Percentiles rank a stretch among this genome's conserved stretches.
phyloP scores from a whole-genome alignment of 2,113 vertebrate genomes.

The Ailurus styani region DNA sequence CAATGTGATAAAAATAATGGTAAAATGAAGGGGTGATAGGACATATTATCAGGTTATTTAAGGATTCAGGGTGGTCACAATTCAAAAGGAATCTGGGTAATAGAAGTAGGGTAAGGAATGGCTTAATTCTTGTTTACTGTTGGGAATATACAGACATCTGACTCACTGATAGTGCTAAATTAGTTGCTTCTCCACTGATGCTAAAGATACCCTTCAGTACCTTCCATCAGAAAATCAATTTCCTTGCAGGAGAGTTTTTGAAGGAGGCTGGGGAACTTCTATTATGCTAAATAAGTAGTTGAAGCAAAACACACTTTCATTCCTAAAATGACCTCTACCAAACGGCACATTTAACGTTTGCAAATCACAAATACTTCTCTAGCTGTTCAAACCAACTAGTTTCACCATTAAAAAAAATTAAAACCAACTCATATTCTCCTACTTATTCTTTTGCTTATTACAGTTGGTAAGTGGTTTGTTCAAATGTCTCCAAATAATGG shows the following conservation, averaged over 20 bases:
- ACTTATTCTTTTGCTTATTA: conserved; percentile 22
- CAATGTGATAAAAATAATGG: background rate
- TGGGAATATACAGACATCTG: conserved; percentile 49
- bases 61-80: background rate
- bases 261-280: conserved; percentile 29
- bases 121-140: conserved; percentile 58
- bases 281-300: conserved; percentile 42
- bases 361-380: background rate
- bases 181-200: conserved; percentile 62
- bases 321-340: conserved; percentile 53
- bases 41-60: too few species aligned
- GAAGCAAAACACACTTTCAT: conserved; percentile 27
- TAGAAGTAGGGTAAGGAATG: conserved; percentile 7
- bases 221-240: conserved; percentile 73
- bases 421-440: conserved; percentile 28
- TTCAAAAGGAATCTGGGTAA: conserved; percentile 32
- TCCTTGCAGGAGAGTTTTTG: conserved; percentile 57
- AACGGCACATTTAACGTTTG: background rate
- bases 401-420: background rate
- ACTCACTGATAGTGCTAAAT: conserved; percentile 61
- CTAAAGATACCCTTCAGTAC: conserved; percentile 67
- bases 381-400: background rate
- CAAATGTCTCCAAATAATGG: conserved; percentile 43
- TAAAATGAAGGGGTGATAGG: background rate
- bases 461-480: conserved; percentile 48